Evolutionary conservation across 2,888 invertebrate species (phyloP), one percentile per base, ranked within the genome.

Genomic region (Artemia sp.): DNA sequence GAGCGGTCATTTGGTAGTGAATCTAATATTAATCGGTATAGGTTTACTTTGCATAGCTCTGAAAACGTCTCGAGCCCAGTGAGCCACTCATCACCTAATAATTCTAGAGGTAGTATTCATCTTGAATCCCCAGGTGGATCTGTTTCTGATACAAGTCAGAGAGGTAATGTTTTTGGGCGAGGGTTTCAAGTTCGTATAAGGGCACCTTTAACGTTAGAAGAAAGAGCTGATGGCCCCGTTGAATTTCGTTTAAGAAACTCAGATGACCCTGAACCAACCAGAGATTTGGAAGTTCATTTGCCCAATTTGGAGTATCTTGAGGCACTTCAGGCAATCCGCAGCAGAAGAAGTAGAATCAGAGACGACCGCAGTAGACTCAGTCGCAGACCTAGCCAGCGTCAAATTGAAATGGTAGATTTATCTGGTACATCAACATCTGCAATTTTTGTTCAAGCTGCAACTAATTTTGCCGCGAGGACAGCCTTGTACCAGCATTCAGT

Each of bases 281-380:
- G 76, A 0, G 75, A 76, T 12, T 76, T 79, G 12, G 80, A 80
- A 70, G 73, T 80, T 9, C 79, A 78, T 70, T 78, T 79, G 4
- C 78, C 74, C 71, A 77, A 72, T 73, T 83, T 83, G 72, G 85
- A 86, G 74, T 83, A 86, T 51, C 85, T 86, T 85, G 85, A 86
- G 76, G 86, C 85, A 12, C 79, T 85, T 24, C 84, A 86, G 68
- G 84, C 85, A 8, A 82, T 85, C 72, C 81, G 85, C n/a, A 58
- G 24, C 64, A 58, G 64, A 58, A 58, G 64, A 24, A 24, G 12
- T 67, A 64, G 38, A 58, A 52, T 8, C n/a, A 51, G 64, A 3
- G 69, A 58, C 24, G 69, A 66, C 51, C 53, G 58, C 12, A 51
- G 53, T 38, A 38, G 64, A 50, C n/a, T 66, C 12, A 24, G 67